Conservation (phyloP, 2,888 invertebrate species). For the Drosophila picticornis region DNA sequence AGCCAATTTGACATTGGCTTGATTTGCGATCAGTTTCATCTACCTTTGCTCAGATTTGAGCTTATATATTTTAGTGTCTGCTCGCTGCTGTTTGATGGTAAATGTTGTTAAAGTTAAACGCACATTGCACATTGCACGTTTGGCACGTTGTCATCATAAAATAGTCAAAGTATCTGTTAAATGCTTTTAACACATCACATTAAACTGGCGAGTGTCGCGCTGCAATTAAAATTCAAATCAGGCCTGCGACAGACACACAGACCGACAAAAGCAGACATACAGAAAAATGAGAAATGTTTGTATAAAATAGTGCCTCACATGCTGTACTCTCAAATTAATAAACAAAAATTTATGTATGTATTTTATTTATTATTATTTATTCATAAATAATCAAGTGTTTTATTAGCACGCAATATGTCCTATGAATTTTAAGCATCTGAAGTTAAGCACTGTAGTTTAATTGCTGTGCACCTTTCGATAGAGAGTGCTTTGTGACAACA, state of each 20-base stretch:
- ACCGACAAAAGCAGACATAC: no score
- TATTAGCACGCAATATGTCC: conserved; percentile 13
- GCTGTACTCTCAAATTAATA: neutral
- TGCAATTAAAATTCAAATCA: conserved; percentile 69
- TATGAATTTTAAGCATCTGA: conserved; percentile 18
- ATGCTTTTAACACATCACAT: conserved; percentile 65
- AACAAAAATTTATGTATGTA: neutral
- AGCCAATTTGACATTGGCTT: conserved; percentile 1
- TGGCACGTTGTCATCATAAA: conserved; percentile 74
- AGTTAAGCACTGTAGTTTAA: neutral
- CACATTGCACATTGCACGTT: conserved; percentile 28
- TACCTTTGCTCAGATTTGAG: neutral
- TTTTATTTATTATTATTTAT: neutral
- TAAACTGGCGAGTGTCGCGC: conserved; percentile 17
- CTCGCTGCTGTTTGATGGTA: neutral
- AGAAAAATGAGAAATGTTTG: neutral
- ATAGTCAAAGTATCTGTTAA: conserved; percentile 70
- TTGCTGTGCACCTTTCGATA: neutral
- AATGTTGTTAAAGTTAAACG: neutral
- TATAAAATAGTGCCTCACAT: conserved; percentile 17
- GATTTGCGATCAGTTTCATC: neutral
- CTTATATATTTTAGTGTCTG: conserved; percentile 6
- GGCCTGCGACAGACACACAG: conserved; percentile 21
- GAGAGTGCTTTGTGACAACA: neutral
- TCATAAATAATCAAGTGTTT: conserved; percentile 34